Conservation (phyloP, 1,140 invertebrate species). For the Apis florea region DNA sequence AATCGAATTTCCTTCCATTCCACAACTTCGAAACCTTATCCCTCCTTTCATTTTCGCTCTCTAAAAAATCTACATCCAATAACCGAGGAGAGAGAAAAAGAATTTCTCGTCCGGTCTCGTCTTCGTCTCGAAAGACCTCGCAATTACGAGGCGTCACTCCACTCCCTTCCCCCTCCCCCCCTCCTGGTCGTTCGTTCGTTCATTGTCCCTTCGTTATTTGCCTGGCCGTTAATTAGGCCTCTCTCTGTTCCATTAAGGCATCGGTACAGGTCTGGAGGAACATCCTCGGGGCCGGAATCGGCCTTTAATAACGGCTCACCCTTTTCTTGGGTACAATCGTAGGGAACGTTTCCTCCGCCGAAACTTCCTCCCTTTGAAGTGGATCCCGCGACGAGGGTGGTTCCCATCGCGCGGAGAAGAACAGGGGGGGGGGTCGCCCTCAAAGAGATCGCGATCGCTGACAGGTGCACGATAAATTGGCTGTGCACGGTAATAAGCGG, state of each 20-base stretch:
- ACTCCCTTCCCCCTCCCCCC: neutral
- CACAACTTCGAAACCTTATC: too few species aligned
- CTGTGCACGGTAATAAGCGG: slow-evolving; percentile 61
- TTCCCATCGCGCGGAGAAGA: slow-evolving; percentile 1
- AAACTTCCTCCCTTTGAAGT: slow-evolving; percentile 66
- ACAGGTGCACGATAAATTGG: slow-evolving; percentile 67
- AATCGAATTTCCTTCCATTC: too few species aligned
- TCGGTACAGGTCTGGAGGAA: slow-evolving; percentile 36
- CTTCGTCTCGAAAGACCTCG: neutral
- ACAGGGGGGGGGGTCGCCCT: slow-evolving; percentile 33
- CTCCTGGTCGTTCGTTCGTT: neutral
- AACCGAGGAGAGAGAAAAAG: too few species aligned
- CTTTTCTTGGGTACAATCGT: slow-evolving; percentile 64
- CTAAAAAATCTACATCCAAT: too few species aligned
- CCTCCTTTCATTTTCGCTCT: too few species aligned
- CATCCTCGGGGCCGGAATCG: slow-evolving; percentile 48
- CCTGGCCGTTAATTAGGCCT: slow-evolving; percentile 63
- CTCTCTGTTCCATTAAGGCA: slow-evolving; percentile 59
- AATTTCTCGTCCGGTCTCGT: too few species aligned
- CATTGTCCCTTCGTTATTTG: slow-evolving; percentile 50
- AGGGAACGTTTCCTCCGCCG: slow-evolving; percentile 28
- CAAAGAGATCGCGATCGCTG: slow-evolving; percentile 67
- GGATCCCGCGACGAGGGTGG: slow-evolving; percentile 49
- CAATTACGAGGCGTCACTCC: slow-evolving; percentile 23
- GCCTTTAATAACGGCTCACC: slow-evolving; percentile 62